Conservation (phyloP, 2,113 vertebrate genomes). For the Nematolebias whitei region DNA sequence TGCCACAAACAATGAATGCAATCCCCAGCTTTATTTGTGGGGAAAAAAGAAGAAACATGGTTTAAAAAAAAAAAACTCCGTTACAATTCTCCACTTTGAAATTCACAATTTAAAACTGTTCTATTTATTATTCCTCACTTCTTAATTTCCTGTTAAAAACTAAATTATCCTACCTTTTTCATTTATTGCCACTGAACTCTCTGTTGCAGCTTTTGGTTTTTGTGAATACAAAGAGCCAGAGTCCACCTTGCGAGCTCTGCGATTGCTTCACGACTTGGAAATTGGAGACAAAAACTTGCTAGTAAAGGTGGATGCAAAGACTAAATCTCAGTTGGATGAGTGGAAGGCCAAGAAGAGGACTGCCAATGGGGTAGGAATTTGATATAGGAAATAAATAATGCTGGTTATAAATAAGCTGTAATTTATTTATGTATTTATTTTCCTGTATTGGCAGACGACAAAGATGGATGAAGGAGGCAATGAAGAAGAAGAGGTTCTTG, state of each 20-base stretch:
- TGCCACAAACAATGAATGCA: too few species aligned
- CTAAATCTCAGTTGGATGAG: conserved; percentile 96
- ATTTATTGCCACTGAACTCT: conserved; percentile 2
- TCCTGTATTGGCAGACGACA: conserved; percentile 76
- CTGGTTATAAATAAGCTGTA: neutral
- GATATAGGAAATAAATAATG: neutral
- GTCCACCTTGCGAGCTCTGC: conserved; percentile 92
- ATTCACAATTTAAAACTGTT: too few species aligned
- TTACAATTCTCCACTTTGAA: too few species aligned
- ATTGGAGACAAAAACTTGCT: conserved; percentile 97
- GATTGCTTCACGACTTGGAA: conserved; percentile 93
- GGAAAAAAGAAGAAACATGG: too few species aligned
- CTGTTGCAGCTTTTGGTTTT: conserved; percentile 91
- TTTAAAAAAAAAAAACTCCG: too few species aligned
- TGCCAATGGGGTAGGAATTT: conserved; percentile 87
- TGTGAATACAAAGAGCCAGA: conserved; percentile 99
- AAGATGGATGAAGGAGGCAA: conserved; percentile 84
- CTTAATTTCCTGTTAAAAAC: too few species aligned
- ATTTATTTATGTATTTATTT: too few species aligned
- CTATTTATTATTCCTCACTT: too few species aligned
- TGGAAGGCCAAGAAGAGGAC: conserved; percentile 98
- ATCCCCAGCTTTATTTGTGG: too few species aligned
- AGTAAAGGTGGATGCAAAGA: conserved; percentile 98
- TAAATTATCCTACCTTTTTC: neutral
- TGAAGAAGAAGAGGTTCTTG: conserved; percentile 94